Conservation (phyloP, 2,797 vertebrate species). For the Phataginus tetradactyla region DNA sequence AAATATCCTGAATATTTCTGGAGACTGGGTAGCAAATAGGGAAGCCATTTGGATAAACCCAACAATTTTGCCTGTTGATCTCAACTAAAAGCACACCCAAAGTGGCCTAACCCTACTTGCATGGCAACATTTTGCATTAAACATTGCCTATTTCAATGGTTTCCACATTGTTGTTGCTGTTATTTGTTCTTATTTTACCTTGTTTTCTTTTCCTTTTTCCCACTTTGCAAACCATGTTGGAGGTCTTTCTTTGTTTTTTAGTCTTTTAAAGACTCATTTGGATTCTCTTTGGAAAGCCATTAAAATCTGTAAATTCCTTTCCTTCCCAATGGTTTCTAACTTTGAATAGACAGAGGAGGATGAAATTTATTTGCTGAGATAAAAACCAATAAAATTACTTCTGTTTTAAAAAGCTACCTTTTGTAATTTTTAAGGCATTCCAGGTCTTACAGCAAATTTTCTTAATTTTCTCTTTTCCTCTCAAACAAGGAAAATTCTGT, state of each 20-base stretch:
- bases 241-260: background rate
- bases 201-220: background rate
- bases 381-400: background rate
- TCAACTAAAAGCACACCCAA: background rate
- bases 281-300: background rate
- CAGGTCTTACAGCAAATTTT: background rate
- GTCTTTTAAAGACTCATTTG: background rate
- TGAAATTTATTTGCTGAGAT: constrained; percentile 25
- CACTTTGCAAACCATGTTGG: background rate
- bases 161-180: background rate
- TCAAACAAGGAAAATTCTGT: background rate
- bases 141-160: background rate
- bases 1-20: constrained; percentile 11
- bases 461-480: background rate
- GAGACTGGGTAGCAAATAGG: background rate
- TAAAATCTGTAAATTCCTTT: background rate
- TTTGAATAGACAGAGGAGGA: background rate
- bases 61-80: background rate
- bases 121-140: background rate
- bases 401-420: background rate
- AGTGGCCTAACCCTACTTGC: background rate
- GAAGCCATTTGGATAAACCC: background rate
- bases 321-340: background rate
- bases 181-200: background rate
- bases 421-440: background rate